A percentile compares a stretch with the other conserved stretches of the same genome.
phyloP scores from a whole-genome alignment of 2,888 invertebrate species.

The Caenorhabditis sp. region DNA sequence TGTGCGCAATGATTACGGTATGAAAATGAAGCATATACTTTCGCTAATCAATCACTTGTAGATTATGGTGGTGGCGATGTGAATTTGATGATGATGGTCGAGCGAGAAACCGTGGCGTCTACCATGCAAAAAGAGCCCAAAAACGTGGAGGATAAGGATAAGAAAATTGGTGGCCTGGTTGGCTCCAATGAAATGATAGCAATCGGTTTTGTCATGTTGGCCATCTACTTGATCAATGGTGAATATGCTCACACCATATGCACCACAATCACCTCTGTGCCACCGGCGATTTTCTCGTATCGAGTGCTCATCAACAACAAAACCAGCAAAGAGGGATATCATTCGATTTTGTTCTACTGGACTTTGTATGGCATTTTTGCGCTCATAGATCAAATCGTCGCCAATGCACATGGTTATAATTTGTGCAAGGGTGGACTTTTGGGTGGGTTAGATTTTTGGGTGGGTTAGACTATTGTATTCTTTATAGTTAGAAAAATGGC shows the following conservation, averaged over 20 bases:
- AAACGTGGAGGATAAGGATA: not conserved
- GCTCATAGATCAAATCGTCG: conserved; percentile 32
- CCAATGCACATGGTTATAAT: conserved; percentile 32
- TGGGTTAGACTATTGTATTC: too few species aligned
- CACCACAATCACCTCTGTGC: conserved; percentile 37
- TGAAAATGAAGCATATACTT: too few species aligned
- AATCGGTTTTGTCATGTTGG: not conserved
- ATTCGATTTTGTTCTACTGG: conserved; percentile 44
- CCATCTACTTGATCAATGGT: conserved; percentile 34
- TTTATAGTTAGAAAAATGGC: too few species aligned
- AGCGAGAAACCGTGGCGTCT: not conserved
- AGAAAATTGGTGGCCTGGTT: not conserved
- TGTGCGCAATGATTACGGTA: too few species aligned
- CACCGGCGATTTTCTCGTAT: conserved; percentile 37
- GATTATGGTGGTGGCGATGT: not conserved
- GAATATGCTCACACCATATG: conserved; percentile 27
- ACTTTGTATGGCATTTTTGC: conserved; percentile 38
- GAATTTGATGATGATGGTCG: not conserved
- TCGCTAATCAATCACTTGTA: not conserved
- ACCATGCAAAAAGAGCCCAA: not conserved
- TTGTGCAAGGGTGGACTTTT: conserved; percentile 25
- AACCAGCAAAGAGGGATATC: conserved; percentile 35
- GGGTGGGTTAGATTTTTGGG: too few species aligned
- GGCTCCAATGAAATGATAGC: conserved; percentile 21
- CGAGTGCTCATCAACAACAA: conserved; percentile 15